These are phyloP conservation scores for Malthinus flaveolus DNA, from an alignment of 2,888 invertebrate genomes.

Conservation along the genomic window DNA sequence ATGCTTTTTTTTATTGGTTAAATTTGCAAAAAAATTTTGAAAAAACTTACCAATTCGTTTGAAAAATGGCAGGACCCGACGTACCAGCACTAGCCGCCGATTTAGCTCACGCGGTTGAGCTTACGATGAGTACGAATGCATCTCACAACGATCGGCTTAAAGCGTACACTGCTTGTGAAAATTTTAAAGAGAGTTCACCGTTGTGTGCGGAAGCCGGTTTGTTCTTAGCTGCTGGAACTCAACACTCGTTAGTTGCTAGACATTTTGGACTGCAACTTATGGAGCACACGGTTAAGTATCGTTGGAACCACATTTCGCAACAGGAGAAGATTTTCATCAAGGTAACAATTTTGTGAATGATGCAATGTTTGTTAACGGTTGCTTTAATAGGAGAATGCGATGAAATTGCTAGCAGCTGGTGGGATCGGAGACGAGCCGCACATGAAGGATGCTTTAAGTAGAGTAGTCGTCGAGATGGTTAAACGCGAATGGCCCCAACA, in stretches of 20 bases:
- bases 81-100: slow-evolving; percentile 74
- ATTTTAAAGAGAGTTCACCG: slow-evolving; percentile 84
- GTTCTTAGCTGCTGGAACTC: slow-evolving; percentile 72
- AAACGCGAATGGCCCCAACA: slow-evolving; percentile 98
- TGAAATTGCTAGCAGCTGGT: slow-evolving; percentile 78
- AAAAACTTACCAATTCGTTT: slow-evolving; percentile 1
- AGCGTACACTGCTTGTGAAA: slow-evolving; percentile 83
- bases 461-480: slow-evolving; percentile 95
- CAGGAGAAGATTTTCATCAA: slow-evolving; percentile 89
- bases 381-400: slow-evolving; percentile 73
- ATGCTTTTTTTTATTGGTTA: slow-evolving; percentile 28
- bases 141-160: slow-evolving; percentile 76
- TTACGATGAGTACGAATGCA: slow-evolving; percentile 79
- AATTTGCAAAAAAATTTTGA: slow-evolving; percentile 2
- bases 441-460: slow-evolving; percentile 81
- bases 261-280: slow-evolving; percentile 92
- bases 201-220: slow-evolving; percentile 87
- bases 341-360: slow-evolving; percentile 49
- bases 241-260: slow-evolving; percentile 77
- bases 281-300: slow-evolving; percentile 90
- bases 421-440: slow-evolving; percentile 76
- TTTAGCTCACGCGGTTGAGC: slow-evolving; percentile 78
- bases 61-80: slow-evolving; percentile 60
- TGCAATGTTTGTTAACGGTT: slow-evolving; percentile 16
- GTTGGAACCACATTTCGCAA: slow-evolving; percentile 88